Percentiles rank a stretch among this genome's conserved stretches.
Evolutionary conservation across 2,888 invertebrate species (phyloP).

Genomic region (Ceraclea dissimilis): DNA sequence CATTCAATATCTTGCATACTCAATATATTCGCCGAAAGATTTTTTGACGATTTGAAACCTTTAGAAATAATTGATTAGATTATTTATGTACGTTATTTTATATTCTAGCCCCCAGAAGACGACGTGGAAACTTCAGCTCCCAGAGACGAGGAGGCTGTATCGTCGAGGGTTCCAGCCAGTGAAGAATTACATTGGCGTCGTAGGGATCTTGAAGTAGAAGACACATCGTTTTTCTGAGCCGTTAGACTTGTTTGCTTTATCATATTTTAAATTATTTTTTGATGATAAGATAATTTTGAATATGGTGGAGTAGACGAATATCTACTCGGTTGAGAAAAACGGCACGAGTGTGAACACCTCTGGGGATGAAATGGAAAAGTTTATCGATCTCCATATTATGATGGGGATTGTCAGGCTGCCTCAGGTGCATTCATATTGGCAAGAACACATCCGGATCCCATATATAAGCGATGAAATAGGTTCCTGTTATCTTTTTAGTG

Average conservation of each 20-base stretch:
- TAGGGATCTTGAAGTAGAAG: neutral
- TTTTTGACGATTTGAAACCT: neutral
- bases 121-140: neutral
- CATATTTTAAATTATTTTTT: constrained; percentile 3
- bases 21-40: neutral
- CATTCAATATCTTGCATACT: neutral
- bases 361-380: too few species aligned
- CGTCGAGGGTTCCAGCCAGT: neutral
- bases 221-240: constrained; percentile 3
- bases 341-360: too few species aligned
- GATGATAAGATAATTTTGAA: constrained; percentile 2
- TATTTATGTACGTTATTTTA: neutral
- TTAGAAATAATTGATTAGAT: neutral
- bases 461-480: too few species aligned
- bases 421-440: too few species aligned
- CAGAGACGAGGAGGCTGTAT: neutral
- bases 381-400: too few species aligned
- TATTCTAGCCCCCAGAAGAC: neutral
- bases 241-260: neutral
- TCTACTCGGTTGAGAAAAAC: too few species aligned
- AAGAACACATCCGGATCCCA: too few species aligned
- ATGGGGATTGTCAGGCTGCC: too few species aligned
- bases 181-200: neutral
- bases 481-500: too few species aligned
- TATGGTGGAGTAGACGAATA: too few species aligned